phyloP scores from a whole-genome alignment of 2,888 invertebrate species.

The Psylliodes chrysocephalus region DNA sequence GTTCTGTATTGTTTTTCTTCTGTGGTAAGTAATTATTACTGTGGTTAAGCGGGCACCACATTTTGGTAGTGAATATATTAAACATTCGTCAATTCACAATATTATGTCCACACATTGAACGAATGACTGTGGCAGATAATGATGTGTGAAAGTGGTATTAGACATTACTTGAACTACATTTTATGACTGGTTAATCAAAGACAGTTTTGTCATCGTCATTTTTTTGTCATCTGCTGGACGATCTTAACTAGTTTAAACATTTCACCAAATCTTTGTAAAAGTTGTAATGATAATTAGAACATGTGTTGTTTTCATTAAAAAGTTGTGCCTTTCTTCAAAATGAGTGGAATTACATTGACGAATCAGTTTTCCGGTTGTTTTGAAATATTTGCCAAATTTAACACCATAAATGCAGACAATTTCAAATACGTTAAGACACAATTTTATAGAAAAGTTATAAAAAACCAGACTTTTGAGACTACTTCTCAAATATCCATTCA shows the following conservation, averaged over 20 bases:
- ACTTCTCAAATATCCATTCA: conserved; percentile 26
- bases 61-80: no score
- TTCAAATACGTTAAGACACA: conserved; percentile 47
- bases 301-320: background rate
- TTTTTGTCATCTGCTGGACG: conserved; percentile 7
- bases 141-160: no score
- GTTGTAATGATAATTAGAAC: background rate
- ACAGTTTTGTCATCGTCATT: background rate
- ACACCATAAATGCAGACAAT: conserved; percentile 42
- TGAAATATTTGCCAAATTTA: conserved; percentile 44
- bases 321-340: no score
- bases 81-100: no score
- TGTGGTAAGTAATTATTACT: no score
- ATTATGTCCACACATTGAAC: no score
- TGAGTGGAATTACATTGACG: conserved; percentile 27
- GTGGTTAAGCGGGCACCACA: no score
- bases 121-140: no score
- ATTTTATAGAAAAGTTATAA: conserved; percentile 42
- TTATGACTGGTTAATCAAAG: no score
- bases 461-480: conserved; percentile 1
- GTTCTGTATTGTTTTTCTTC: no score
- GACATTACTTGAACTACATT: no score
- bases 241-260: conserved; percentile 14
- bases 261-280: conserved; percentile 15
- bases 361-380: conserved; percentile 42